Base-by-base conservation (phyloP, 2,113 vertebrate genomes). In the Balaenoptera acutorostrata region DNA sequence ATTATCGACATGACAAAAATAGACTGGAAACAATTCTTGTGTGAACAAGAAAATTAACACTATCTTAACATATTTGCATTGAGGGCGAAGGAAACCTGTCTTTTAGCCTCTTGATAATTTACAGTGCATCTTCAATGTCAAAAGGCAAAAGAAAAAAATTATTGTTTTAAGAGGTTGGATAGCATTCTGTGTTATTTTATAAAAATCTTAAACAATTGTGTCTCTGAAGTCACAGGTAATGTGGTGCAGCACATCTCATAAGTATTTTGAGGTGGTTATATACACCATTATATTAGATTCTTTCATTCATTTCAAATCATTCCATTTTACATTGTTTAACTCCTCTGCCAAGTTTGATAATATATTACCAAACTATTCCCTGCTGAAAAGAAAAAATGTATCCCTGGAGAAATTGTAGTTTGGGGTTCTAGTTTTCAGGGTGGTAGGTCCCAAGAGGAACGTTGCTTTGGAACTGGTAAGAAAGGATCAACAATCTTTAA, bases 401-500 rank as follows among this genome's bases (percentile, higher is more conserved):
- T 39, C 12, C 33, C 18, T 86, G 39, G 2, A 88, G 41, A 92
- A 93, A 89, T 21, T 66, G 13, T 74, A 18, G 4, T 87, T 96
- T 92, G 11, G 8, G 6, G 23, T 57, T 81, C 18, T 49, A 89
- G 13, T 83, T 71, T 66, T 69, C 61, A 89, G 2, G 1, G 11
- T 33, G 4, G 36, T 33, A 59, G n/a, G 23, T 82, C 12, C 77
- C 63, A 63, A 90, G 55, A 87, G 20, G 20, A 91, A 93, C 93
- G 72, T 41, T 71, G 25, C 6, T 92, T 71, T 74, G 46, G 20
- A 96, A 77, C 33, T 69, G 4, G 17, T 81, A 97, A 80, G 10
- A 63, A 96, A 66, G 2, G 21, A 68, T 86, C 69, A n/a, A 4
- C 66, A 57, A 88, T 75, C 90, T 64, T 84, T 97, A 94, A 95